Percentiles rank a stretch among this genome's conserved stretches.
Conservation (phyloP, 2,888 invertebrate species). For the Zygaena filipendulae region DNA sequence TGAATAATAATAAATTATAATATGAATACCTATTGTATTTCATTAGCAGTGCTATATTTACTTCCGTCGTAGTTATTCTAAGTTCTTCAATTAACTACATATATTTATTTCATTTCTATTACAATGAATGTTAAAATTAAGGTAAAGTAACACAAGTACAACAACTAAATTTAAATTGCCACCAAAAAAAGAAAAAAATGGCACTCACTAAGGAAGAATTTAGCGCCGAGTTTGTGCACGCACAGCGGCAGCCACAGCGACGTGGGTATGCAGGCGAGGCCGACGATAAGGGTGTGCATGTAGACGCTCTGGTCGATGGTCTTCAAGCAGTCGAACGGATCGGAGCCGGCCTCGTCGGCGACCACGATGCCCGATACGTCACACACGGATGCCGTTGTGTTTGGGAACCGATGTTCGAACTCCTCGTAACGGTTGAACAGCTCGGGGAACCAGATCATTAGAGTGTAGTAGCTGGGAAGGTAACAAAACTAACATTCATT, state of each 20-base stretch:
- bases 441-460: slow-evolving; percentile 94
- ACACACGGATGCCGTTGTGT: slow-evolving; percentile 77
- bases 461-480: slow-evolving; percentile 82
- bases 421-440: slow-evolving; percentile 86
- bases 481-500: too few relatives aligned
- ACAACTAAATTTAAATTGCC: too few relatives aligned
- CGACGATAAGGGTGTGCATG: slow-evolving; percentile 81
- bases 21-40: too few relatives aligned
- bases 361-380: slow-evolving; percentile 77
- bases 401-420: slow-evolving; percentile 74
- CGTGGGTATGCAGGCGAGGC: slow-evolving; percentile 82
- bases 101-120: too few relatives aligned
- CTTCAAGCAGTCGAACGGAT: slow-evolving; percentile 71
- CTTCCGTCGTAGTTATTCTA: too few relatives aligned
- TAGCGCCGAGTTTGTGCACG: slow-evolving; percentile 82
- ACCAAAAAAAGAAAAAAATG: too few relatives aligned
- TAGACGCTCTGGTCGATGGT: slow-evolving; percentile 76
- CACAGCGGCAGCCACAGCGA: slow-evolving; percentile 82
- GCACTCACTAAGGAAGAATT: slow-evolving; percentile 84
- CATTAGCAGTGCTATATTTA: too few relatives aligned
- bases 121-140: too few relatives aligned
- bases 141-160: too few relatives aligned
- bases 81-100: too few relatives aligned
- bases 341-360: slow-evolving; percentile 41
- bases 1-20: slow-evolving; percentile 9